Evolutionary conservation across 2,888 invertebrate species (phyloP), one percentile per base, ranked within the genome.

Genomic region (Antitype chi): DNA sequence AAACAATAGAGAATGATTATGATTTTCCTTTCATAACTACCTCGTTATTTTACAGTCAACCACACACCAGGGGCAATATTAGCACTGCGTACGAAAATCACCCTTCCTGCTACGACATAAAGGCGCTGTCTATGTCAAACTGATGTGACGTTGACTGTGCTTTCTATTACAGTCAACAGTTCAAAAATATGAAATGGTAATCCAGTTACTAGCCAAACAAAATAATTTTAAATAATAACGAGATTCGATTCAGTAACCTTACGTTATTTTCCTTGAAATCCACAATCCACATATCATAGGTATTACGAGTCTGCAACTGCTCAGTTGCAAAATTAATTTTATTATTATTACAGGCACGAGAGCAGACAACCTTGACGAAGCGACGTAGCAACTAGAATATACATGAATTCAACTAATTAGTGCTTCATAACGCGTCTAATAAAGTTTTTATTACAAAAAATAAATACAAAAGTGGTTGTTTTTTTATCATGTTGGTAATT

Each of bases 341-440:
- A 85, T 84, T 88, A 80, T 85, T 84, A 85, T 87, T 85, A 81
- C 75, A 77, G 80, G 79, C 80, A 81, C 84, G 73, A 85, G 86
- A 82, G 82, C 84, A 88, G 85, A 89, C 87, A 89, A 69, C 91
- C 91, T 90, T 90, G 91, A 85, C 82, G 82, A 80, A 77, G 63
- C 82, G 70, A 78, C 91, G 72, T 90, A 85, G 88, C 84, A 90
- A 90, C 91, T 72, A 77, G 80, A 74, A 72, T 74, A 78, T 59
- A 76, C 71, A 63, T 74, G 32, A 55, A 71, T 78, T 83, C 62
- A 74, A 82, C 76, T 84, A 84, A 71, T 81, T 75, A 85, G n/a
- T 82, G 63, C 57, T 63, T 53, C 49, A 25, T 66, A 70, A 3
- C 25, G 55, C 43, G 49, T 66, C 43, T 70, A 77, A 82, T 64